These are phyloP conservation scores for Aphelocoma californica DNA, from an alignment of 2,797 vertebrate species.

Conservation along the genomic window DNA sequence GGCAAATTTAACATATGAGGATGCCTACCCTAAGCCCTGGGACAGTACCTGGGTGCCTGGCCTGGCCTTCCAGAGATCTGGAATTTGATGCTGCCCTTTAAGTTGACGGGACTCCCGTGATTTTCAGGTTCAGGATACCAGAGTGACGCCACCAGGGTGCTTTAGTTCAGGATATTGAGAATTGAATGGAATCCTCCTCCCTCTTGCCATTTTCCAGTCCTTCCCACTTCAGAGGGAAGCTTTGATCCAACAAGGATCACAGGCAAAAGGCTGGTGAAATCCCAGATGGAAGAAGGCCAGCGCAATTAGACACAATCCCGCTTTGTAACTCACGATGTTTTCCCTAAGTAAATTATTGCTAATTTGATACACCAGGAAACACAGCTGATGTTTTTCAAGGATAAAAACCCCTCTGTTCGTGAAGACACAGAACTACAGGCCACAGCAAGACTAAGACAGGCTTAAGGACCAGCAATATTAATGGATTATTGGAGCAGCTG, in stretches of 20 bases:
- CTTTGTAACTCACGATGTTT: not conserved
- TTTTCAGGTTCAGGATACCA: not conserved
- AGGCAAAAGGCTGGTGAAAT: not conserved
- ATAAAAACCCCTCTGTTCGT: not conserved
- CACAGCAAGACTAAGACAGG: not conserved
- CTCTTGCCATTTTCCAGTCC: not conserved
- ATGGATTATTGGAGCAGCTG: not conserved
- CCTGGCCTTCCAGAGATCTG: not conserved
- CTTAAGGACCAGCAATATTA: not conserved
- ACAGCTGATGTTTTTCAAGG: not conserved
- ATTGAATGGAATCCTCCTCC: not conserved
- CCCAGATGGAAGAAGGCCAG: constrained; percentile 18
- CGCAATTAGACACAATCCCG: not conserved
- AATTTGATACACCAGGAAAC: not conserved
- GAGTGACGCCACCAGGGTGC: not conserved
- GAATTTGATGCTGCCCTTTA: not conserved
- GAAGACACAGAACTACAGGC: not conserved
- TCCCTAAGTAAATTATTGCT: not conserved
- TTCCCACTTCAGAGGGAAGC: not conserved
- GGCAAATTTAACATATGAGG: not conserved
- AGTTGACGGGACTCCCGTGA: not conserved
- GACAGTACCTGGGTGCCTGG: not conserved
- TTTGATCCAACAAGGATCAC: not conserved
- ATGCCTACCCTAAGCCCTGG: not conserved
- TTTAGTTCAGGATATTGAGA: not conserved